phyloP scores from a whole-genome alignment of 2,888 invertebrate genomes.

The Drosophila neotestacea region DNA sequence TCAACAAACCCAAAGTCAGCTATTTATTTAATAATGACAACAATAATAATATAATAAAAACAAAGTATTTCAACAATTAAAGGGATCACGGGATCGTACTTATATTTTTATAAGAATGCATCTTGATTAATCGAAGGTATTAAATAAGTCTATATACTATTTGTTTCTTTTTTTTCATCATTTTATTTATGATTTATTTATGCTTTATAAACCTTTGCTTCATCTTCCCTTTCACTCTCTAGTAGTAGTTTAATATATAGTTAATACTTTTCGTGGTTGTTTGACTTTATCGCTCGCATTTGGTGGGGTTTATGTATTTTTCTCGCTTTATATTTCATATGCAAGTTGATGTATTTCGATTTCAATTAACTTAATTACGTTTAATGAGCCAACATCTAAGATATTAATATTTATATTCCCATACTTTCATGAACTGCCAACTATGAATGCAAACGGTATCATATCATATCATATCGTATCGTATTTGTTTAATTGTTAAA shows the following conservation, averaged over 20 bases:
- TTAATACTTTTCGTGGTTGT: conserved; percentile 59
- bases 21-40: conserved; percentile 21
- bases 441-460: conserved; percentile 3
- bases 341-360: conserved; percentile 39
- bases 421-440: conserved; percentile 5
- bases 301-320: conserved; percentile 57
- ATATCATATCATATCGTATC: conserved; percentile 33
- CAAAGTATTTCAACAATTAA: conserved; percentile 41
- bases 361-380: conserved; percentile 20
- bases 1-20: conserved; percentile 46
- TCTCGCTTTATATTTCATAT: conserved; percentile 17
- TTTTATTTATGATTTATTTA: conserved; percentile 10
- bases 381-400: conserved; percentile 35
- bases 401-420: conserved; percentile 11
- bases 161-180: conserved; percentile 11
- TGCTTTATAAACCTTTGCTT: not conserved
- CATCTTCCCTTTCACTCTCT: not conserved
- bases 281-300: conserved; percentile 61
- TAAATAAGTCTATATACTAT: conserved; percentile 19
- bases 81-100: conserved; percentile 12
- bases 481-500: conserved; percentile 23
- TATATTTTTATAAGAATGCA: not conserved
- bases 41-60: conserved; percentile 18
- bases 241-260: conserved; percentile 38
- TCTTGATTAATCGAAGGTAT: conserved; percentile 3